A percentile compares a stretch with the other conserved stretches of the same genome.
Conservation (phyloP, 2,888 invertebrate species). For the Xanthostigma xanthostigma region DNA sequence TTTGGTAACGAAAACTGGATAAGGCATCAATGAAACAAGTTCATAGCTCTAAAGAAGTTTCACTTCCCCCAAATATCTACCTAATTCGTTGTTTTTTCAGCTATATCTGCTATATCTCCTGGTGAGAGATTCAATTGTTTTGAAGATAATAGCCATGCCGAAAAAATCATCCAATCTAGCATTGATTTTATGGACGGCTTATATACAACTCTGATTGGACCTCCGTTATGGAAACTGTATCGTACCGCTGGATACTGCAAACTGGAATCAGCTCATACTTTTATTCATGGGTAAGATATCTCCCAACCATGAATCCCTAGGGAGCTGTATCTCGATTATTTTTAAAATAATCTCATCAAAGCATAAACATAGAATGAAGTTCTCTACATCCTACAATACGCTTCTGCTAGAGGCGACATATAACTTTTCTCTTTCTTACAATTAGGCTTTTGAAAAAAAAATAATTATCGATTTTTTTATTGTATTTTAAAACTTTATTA, state of each 20-base stretch:
- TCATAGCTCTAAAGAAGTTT: too few species aligned
- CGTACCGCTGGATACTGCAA: slow-evolving; percentile 33
- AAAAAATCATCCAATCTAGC: slow-evolving; percentile 30
- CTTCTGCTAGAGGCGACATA: too few species aligned
- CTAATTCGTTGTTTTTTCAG: slow-evolving; percentile 20
- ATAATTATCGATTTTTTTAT: too few species aligned
- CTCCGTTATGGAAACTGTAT: slow-evolving; percentile 33
- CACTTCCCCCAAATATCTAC: too few species aligned
- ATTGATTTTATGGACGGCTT: slow-evolving; percentile 32
- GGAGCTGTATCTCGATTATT: neutral
- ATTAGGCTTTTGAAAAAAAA: too few species aligned
- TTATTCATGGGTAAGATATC: slow-evolving; percentile 24
- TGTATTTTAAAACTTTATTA: too few species aligned
- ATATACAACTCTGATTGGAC: slow-evolving; percentile 30
- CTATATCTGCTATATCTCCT: slow-evolving; percentile 36
- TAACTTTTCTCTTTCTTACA: too few species aligned
- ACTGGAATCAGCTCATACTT: slow-evolving; percentile 32
- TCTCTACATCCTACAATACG: too few species aligned
- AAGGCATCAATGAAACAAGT: too few species aligned
- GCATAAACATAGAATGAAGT: too few species aligned
- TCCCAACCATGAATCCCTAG: neutral
- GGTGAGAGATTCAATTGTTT: slow-evolving; percentile 31
- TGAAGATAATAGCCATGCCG: slow-evolving; percentile 16
- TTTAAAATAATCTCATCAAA: neutral
- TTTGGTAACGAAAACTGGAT: too few species aligned